These are phyloP conservation scores for Thera britannica DNA, from an alignment of 2,888 invertebrate species.

Conservation along the genomic window DNA sequence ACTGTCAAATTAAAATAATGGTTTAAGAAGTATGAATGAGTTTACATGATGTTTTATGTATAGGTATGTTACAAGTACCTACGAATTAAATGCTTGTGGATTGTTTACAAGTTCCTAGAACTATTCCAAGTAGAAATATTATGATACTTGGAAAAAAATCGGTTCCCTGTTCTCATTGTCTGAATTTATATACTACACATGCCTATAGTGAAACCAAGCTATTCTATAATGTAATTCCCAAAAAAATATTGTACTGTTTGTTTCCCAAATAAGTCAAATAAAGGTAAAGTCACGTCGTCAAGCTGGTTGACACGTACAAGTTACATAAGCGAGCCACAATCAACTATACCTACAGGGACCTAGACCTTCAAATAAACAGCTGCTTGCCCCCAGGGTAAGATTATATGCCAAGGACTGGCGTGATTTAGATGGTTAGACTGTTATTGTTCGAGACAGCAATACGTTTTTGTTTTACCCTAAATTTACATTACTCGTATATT, in stretches of 20 bases:
- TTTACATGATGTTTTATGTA: neutral
- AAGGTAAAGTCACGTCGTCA: neutral
- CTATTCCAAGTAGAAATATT: too few relatives aligned
- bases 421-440: slow-evolving; percentile 23
- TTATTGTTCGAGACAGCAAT: slow-evolving; percentile 19
- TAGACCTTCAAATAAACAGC: neutral
- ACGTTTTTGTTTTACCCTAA: slow-evolving; percentile 16
- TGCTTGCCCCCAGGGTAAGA: slow-evolving; percentile 4
- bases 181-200: too few relatives aligned
- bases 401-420: slow-evolving; percentile 16
- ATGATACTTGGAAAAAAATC: neutral
- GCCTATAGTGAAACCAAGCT: too few relatives aligned
- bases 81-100: slow-evolving; percentile 14
- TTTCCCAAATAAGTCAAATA: too few relatives aligned
- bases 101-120: slow-evolving; percentile 9
- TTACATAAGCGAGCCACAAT: neutral
- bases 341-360: slow-evolving; percentile 2
- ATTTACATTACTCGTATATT: slow-evolving; percentile 4
- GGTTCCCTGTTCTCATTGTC: too few relatives aligned
- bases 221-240: too few relatives aligned
- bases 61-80: neutral
- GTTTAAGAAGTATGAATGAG: too few relatives aligned
- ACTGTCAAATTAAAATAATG: too few relatives aligned
- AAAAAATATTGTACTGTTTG: too few relatives aligned
- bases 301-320: neutral